Percentiles rank a stretch among this genome's conserved stretches.
These are phyloP conservation scores for Odontomachus brunneus DNA, from an alignment of 1,140 invertebrate genomes.

Conservation along the genomic window DNA sequence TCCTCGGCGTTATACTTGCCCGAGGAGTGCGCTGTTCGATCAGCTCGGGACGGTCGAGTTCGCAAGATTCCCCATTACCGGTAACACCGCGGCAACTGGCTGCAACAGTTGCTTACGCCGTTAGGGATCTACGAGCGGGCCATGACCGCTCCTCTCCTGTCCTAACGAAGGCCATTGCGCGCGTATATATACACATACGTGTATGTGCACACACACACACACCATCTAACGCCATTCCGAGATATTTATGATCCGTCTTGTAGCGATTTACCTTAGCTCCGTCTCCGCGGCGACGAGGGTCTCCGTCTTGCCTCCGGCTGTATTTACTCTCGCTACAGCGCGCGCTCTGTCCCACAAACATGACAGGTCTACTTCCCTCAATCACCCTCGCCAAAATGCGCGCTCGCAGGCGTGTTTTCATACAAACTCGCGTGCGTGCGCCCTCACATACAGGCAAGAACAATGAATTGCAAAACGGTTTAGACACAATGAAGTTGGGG, in stretches of 20 bases:
- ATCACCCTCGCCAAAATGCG: background rate
- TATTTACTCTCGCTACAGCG: conserved; percentile 5
- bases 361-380: background rate
- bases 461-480: too few species aligned
- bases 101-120: conserved; percentile 21
- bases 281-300: conserved; percentile 37
- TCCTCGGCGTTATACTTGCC: background rate
- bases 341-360: conserved; percentile 8
- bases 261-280: conserved; percentile 71
- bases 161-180: background rate
- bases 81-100: conserved; percentile 13
- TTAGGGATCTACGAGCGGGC: conserved; percentile 36
- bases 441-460: too few species aligned
- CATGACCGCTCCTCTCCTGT: background rate
- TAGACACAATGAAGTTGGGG: too few species aligned
- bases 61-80: conserved; percentile 19
- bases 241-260: conserved; percentile 75
- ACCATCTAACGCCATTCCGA: conserved; percentile 7
- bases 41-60: conserved; percentile 4
- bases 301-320: conserved; percentile 2
- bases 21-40: background rate
- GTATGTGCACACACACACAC: too few species aligned
- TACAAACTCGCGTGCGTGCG: too few species aligned
- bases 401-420: too few species aligned
- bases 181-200: background rate